phyloP scores from a whole-genome alignment of 2,797 vertebrate species.

The Alfaro cultratus region DNA sequence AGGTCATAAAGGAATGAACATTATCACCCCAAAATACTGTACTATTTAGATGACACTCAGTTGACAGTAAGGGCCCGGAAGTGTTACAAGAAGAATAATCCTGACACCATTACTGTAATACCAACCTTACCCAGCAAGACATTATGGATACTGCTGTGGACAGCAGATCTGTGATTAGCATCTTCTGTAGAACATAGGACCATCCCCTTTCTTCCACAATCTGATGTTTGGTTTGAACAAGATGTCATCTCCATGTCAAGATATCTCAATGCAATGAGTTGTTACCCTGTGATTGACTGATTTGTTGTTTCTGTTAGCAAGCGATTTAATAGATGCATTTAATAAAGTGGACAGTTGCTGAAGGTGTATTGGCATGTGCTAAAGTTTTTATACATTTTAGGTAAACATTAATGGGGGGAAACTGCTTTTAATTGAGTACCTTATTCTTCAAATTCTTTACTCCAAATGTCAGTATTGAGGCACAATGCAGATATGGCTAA shows the following conservation, averaged over 20 bases:
- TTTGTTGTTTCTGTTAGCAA: neutral
- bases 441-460: constrained; percentile 26
- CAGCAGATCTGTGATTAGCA: neutral
- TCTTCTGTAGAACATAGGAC: neutral
- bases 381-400: constrained; percentile 36
- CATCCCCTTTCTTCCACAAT: neutral
- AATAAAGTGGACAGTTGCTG: neutral
- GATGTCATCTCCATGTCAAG: neutral
- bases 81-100: neutral
- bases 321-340: neutral
- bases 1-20: constrained; percentile 21
- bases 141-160: neutral
- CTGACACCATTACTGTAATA: neutral
- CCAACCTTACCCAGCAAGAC: neutral
- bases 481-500: constrained; percentile 22
- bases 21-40: neutral
- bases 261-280: neutral
- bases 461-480: constrained; percentile 39
- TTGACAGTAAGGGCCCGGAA: neutral
- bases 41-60: neutral
- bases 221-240: neutral
- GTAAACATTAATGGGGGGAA: constrained; percentile 35
- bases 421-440: constrained; percentile 9
- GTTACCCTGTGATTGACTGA: neutral
- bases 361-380: neutral